Conservation (phyloP, 2,113 vertebrate species). For the Theristicus caerulescens region DNA sequence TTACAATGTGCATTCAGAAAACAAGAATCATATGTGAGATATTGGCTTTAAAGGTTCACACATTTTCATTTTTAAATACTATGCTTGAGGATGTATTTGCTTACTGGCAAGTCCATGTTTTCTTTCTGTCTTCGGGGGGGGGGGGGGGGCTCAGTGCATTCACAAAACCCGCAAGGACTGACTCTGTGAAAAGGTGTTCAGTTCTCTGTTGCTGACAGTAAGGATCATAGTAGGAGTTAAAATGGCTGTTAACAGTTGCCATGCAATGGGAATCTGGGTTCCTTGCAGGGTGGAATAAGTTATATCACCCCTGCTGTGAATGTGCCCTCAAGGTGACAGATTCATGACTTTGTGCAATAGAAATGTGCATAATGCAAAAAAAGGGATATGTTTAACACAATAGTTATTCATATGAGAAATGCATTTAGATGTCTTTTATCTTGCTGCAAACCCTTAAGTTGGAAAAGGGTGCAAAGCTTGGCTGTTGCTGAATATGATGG, state of each 20-base stretch:
- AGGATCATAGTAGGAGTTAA: background rate
- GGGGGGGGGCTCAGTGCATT: background rate
- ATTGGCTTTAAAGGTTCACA: background rate
- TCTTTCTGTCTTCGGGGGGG: background rate
- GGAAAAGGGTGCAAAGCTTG: background rate
- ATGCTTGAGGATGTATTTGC: background rate
- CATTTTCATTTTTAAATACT: background rate
- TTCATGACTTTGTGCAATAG: background rate
- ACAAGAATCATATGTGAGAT: background rate
- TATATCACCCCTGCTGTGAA: background rate
- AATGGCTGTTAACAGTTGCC: background rate
- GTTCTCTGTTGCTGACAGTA: background rate
- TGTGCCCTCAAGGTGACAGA: background rate
- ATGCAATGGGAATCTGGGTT: background rate
- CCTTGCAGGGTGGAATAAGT: background rate
- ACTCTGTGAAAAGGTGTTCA: background rate
- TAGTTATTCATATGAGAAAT: background rate
- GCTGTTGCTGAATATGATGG: background rate
- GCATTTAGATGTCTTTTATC: background rate
- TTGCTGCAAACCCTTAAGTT: background rate
- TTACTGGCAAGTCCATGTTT: fast-evolving
- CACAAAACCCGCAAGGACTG: background rate
- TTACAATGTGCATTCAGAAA: background rate
- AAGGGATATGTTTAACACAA: background rate
- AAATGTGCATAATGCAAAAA: background rate